Base-by-base conservation (phyloP, 2,113 vertebrate genomes). In the Neodontobutis hainanensis region DNA sequence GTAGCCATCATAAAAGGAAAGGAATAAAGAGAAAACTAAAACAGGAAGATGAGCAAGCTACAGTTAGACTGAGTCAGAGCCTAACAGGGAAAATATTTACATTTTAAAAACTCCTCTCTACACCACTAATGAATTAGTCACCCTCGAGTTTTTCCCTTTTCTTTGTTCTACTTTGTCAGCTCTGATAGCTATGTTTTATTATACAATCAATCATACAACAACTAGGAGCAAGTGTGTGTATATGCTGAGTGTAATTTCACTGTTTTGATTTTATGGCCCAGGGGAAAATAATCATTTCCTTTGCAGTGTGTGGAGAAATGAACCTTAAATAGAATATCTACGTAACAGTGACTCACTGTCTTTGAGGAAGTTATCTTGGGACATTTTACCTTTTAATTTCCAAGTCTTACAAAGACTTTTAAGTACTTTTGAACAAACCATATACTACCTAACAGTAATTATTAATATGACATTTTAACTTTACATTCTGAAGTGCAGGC, bases 11-110 rank as follows among this genome's bases (percentile, higher is more conserved):
- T 49, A 55, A 60, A 56, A 74, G 72, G 47, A 61, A 45, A 49
- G 16, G 42, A 65, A 72, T 51, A 65, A 61, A 19, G 68, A 85
- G 75, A 81, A 81, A 82, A 71, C 52, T 68, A 80, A 61, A 53
- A 63, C 46, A 65, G 75, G 62, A 70, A 75, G 82, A 82, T 84
- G 83, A 85, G 77, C 75, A 71, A 84, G 75, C 70, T 55, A 66
- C 32, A 71, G 72, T 65, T 64, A 8, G 50, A 65, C 60, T 82
- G 75, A 84, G 75, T 88, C 79, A 81, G 59, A 74, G n/a, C 44
- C 84, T 71, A 63, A 61, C 61, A 48, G 72, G 79, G 68, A 70
- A 87, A 83, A 83, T 61, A 75, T 78, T 74, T 75, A 52, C 46
- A 77, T 55, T 55, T 55, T 55, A 55, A 55, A 55, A 45, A n/a